Evolutionary conservation across 2,113 vertebrate species (phyloP).

Genomic region (Syrmaticus mikado): DNA sequence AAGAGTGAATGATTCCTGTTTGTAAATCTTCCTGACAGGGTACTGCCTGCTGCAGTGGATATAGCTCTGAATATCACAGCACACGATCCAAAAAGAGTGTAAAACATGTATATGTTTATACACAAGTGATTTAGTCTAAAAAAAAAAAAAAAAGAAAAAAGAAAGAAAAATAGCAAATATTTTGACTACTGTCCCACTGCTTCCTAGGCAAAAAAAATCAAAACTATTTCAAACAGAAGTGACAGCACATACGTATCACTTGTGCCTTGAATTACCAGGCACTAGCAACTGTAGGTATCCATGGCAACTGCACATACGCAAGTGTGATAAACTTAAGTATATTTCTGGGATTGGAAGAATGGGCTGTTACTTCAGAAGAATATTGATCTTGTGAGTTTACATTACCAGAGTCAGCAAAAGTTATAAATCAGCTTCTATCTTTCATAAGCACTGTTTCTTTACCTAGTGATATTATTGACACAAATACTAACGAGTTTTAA

Average conservation of each 20-base stretch:
- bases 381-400: neutral
- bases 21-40: neutral
- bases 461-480: neutral
- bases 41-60: neutral
- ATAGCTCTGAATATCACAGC: neutral
- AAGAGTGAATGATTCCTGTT: neutral
- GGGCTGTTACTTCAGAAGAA: neutral
- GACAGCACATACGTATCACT: constrained; percentile 3
- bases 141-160: neutral
- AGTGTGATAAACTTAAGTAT: constrained; percentile 22
- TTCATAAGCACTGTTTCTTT: neutral
- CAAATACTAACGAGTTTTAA: neutral
- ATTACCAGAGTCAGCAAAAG: neutral
- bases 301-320: constrained; percentile 13
- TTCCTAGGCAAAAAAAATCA: neutral
- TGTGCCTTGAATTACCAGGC: constrained; percentile 49
- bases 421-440: neutral
- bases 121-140: neutral
- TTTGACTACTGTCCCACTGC: neutral
- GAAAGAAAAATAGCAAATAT: neutral
- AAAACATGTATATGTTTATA: neutral
- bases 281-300: constrained; percentile 26
- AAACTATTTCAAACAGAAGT: neutral
- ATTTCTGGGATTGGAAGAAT: constrained; percentile 30
- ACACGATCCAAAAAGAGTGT: neutral